Conservation (phyloP, 2,797 vertebrate genomes). For the Xenopus petersii region DNA sequence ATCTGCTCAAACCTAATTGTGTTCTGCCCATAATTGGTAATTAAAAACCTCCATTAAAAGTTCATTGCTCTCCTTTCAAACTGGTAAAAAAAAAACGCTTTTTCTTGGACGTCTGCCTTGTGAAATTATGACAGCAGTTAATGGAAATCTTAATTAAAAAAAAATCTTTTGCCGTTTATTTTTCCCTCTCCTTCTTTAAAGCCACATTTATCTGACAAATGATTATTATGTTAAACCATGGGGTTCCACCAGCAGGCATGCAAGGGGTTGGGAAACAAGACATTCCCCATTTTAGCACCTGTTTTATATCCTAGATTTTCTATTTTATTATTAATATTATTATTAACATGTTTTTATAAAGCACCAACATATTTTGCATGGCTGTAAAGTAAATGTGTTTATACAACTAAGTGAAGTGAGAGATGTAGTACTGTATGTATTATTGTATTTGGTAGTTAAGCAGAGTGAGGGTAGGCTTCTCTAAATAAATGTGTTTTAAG, state of each 20-base stretch:
- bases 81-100: conserved; percentile 41
- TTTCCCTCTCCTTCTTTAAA: conserved; percentile 2
- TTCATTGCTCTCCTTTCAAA: conserved; percentile 52
- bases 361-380: too few species aligned
- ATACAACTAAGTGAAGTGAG: too few species aligned
- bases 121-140: conserved; percentile 57
- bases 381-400: too few species aligned
- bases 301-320: too few species aligned
- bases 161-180: conserved; percentile 45
- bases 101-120: conserved; percentile 56
- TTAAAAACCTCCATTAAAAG: conserved; percentile 62
- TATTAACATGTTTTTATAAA: too few species aligned
- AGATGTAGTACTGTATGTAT: too few species aligned
- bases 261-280: too few species aligned
- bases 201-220: conserved; percentile 25
- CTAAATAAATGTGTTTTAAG: too few species aligned
- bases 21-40: conserved; percentile 58
- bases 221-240: conserved; percentile 22
- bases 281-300: too few species aligned
- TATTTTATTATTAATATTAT: too few species aligned
- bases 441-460: too few species aligned
- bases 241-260: neutral
- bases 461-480: too few species aligned
- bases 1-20: conserved; percentile 46
- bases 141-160: conserved; percentile 59